phyloP scores from a whole-genome alignment of 2,797 vertebrate genomes.

The Eutrigla gurnardus region DNA sequence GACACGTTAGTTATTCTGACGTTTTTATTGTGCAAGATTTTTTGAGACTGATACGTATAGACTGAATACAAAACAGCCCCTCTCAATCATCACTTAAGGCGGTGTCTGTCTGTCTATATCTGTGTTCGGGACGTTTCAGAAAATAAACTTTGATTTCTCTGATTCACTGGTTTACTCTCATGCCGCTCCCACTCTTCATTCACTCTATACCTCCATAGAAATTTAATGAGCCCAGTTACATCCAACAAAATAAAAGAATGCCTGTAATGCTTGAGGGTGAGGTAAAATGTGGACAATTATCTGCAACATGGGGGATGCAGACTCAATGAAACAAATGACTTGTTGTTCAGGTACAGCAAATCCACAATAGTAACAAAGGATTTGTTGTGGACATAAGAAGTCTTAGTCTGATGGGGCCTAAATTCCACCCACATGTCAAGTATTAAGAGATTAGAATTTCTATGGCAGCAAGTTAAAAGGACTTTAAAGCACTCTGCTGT shows the following conservation, averaged over 20 bases:
- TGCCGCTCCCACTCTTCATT: too few species aligned
- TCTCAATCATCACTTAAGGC: too few species aligned
- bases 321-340: slow-evolving; percentile 29
- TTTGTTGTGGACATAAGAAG: slow-evolving; percentile 19
- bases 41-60: too few species aligned
- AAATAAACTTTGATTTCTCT: too few species aligned
- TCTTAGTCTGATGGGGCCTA: slow-evolving; percentile 7
- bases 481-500: slow-evolving; percentile 37
- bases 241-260: not conserved
- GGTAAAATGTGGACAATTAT: not conserved
- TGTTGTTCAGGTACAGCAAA: slow-evolving; percentile 27
- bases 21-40: too few species aligned
- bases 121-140: too few species aligned
- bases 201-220: not conserved
- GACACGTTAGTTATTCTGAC: slow-evolving; percentile 7
- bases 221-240: not conserved
- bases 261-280: not conserved
- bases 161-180: too few species aligned
- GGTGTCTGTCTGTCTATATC: too few species aligned
- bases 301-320: not conserved
- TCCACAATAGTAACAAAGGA: slow-evolving; percentile 12
- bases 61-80: too few species aligned
- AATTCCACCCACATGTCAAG: slow-evolving; percentile 41
- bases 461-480: slow-evolving; percentile 53
- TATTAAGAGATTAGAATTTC: slow-evolving; percentile 56